Base-by-base conservation (phyloP, 2,113 vertebrate genomes). In the Nothobranchius furzeri region DNA sequence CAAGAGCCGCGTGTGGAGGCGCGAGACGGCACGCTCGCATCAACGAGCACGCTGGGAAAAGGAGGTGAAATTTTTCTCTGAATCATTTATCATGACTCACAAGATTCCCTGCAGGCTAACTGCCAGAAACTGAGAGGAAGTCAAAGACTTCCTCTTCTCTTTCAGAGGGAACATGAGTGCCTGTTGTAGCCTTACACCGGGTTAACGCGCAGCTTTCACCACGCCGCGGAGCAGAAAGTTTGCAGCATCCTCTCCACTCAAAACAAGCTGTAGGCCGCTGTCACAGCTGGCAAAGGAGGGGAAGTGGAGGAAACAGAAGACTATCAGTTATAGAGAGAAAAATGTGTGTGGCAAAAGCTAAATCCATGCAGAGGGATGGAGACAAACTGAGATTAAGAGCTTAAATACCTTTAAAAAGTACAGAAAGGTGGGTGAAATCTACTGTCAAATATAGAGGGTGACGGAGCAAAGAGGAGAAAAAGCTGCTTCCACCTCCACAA, bases 21-120 rank as follows among this genome's bases (percentile, higher is more conserved):
- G 15, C 36, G 10, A 36, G 7, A 15, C 15, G 13, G 15, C 48
- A 50, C 51, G 20, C 9, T 48, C 15, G 46, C 2, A 48, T 48
- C 4, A 14, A 15, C 13, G 4, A 70, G 36, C 36, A 6, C 37
- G 9, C 9, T 40, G 37, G 7, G 60, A 79, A 68, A 70, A 58
- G 63, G 52, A 37, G 60, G 49, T 49, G 65, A 1, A 4, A 61
- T 78, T 62, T 66, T 81, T 59, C 59, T 61, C 20, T 57, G 59
- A 55, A 75, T 61, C 76, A 81, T 73, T 86, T 81, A 82, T 45
- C 48, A 52, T 17, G 67, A 45, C 45, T 64, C 62, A 50, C 1
- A 8, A 75, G 56, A 46, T 36, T 57, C 70, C 37, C 70, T 60
- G 35, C 25, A 53, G 46, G 70, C 73, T 64, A 60, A 62, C 55